Conservation (phyloP, 2,113 vertebrate species). For the Tor tambroides region DNA sequence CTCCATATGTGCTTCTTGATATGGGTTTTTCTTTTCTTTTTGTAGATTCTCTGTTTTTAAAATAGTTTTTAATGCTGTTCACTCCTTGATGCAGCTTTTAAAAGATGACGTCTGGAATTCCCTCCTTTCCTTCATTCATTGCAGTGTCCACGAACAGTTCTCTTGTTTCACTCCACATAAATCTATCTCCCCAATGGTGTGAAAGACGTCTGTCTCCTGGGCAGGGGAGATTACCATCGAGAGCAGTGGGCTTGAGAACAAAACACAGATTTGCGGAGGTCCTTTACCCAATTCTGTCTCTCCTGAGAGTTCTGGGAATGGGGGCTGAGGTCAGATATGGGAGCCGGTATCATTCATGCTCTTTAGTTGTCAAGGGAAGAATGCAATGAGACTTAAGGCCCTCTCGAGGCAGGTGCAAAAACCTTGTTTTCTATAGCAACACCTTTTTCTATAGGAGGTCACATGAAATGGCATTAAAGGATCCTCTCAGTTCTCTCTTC, state of each 20-base stretch:
- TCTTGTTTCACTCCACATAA: conserved; percentile 67
- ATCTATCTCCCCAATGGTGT: conserved; percentile 71
- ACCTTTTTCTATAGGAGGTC: conserved; percentile 33
- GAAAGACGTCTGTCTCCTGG: conserved; percentile 68
- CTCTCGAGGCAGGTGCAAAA: conserved; percentile 46
- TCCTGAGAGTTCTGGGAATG: conserved; percentile 52
- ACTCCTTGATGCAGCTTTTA: conserved; percentile 53
- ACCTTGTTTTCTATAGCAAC: conserved; percentile 15
- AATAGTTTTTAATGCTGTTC: not conserved
- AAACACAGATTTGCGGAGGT: conserved; percentile 71
- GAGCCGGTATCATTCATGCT: conserved; percentile 45
- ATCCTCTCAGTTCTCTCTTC: not conserved
- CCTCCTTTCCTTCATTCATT: conserved; percentile 68
- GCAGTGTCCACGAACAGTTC: conserved; percentile 66
- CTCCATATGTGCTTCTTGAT: not conserved
- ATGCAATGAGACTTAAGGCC: conserved; percentile 18
- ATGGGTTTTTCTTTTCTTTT: not conserved
- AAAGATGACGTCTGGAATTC: conserved; percentile 66
- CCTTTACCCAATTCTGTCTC: conserved; percentile 60
- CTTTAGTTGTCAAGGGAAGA: conserved; percentile 37
- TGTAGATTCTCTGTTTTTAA: not conserved
- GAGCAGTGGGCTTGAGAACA: conserved; percentile 66
- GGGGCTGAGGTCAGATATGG: conserved; percentile 50
- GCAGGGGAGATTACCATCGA: conserved; percentile 73
- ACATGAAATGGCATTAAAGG: conserved; percentile 27